Percentiles rank a stretch among this genome's conserved stretches.
Conservation (phyloP, 2,113 vertebrate species). For the Eulemur macaco region DNA sequence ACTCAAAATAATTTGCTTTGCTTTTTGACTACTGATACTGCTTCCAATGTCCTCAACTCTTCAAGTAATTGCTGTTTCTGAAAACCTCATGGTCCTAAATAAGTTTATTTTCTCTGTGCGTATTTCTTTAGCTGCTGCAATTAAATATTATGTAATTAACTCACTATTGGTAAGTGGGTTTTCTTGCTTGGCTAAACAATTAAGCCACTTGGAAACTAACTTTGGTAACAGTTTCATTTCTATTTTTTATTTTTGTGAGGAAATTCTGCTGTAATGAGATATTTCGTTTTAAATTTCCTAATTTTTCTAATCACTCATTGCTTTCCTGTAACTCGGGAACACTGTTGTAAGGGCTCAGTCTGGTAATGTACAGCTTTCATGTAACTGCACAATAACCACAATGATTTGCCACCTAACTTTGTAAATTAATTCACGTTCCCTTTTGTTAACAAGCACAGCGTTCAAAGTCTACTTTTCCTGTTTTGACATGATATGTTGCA, state of each 20-base stretch:
- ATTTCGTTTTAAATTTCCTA: neutral
- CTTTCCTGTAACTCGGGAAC: neutral
- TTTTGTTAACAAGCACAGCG: neutral
- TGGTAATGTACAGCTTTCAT: neutral
- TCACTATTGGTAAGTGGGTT: neutral
- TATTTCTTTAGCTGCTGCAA: neutral
- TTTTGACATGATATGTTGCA: neutral
- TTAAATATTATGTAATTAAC: neutral
- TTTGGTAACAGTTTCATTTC: neutral
- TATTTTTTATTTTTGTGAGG: slow-evolving; percentile 3
- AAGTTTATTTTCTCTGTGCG: neutral
- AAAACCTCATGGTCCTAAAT: neutral
- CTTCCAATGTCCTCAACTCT: neutral
- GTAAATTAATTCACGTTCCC: neutral
- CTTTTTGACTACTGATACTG: neutral
- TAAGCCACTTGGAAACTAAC: neutral
- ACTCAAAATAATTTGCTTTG: neutral
- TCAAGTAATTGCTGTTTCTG: neutral
- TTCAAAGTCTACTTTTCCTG: neutral
- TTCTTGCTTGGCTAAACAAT: neutral
- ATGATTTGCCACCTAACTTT: neutral
- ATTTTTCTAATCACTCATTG: neutral
- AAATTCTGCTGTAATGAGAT: neutral
- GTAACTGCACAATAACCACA: neutral
- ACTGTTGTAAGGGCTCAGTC: too few species aligned